Conservation (phyloP, 2,888 invertebrate genomes). For the Agriopis leucophaearia region DNA sequence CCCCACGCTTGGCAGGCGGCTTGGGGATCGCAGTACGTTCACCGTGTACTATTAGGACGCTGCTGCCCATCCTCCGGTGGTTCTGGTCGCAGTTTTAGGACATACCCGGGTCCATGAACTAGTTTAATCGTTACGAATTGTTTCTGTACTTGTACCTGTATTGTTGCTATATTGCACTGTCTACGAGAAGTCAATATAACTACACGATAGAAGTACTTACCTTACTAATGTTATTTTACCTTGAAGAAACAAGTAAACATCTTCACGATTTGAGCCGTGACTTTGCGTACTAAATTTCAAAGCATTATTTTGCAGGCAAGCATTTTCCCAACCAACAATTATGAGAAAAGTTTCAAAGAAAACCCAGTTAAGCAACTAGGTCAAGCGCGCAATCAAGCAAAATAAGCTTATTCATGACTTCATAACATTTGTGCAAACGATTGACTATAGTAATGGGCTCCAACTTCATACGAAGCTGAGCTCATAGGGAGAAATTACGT, state of each 20-base stretch:
- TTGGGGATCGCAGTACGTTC: too few relatives aligned
- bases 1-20: too few relatives aligned
- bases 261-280: slow-evolving; percentile 16
- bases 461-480: background rate
- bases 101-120: too few relatives aligned
- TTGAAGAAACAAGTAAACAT: slow-evolving; percentile 6
- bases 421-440: slow-evolving; percentile 30
- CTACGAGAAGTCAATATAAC: background rate
- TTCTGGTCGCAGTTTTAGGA: too few relatives aligned
- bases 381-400: slow-evolving; percentile 35
- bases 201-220: background rate
- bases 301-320: slow-evolving; percentile 35
- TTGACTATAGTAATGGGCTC: slow-evolving; percentile 19
- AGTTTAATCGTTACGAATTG: too few relatives aligned
- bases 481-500: background rate
- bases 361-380: slow-evolving; percentile 30
- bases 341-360: slow-evolving; percentile 39
- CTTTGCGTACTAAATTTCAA: slow-evolving; percentile 29
- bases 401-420: slow-evolving; percentile 35
- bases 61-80: too few relatives aligned
- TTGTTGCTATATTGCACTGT: background rate
- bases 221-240: background rate
- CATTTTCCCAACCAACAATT: slow-evolving; percentile 37
- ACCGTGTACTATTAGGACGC: too few relatives aligned
- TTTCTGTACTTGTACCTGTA: too few relatives aligned